Evolutionary conservation across 2,797 vertebrate species (phyloP), one percentile per base, ranked within the genome.

Genomic region (Cuculus canorus): DNA sequence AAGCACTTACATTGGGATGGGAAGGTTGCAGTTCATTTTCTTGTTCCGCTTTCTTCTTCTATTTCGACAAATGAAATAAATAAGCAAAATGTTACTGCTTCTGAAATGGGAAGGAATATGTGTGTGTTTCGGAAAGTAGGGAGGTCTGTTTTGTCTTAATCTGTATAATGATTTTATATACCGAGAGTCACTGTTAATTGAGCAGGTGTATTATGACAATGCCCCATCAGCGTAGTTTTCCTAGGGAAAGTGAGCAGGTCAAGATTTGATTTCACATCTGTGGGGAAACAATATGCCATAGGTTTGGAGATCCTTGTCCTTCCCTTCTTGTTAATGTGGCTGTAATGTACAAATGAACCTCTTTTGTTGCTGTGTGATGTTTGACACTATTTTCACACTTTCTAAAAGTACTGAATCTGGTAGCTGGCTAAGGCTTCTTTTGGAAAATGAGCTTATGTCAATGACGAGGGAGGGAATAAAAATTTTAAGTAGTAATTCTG

Each of bases 1-100:
- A 19, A 30, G 33, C 24, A 28, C 21, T 68, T 61, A 5, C 0
- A 2, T 1, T 33, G 59, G 12, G 24, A 6, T 64, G 18, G 25
- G 10, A 70, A 83, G 4, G 15, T 54, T 1, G 0, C 0, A 1
- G 9, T 81, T 83, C 56, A 30, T 37, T 22, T 66, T 77, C 41
- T 48, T 76, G 7, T 63, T 81, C 39, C 61, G 19, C 43, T 80
- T 17, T 82, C 33, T 77, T 64, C 6, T 17, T 52, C 59, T 37
- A 0, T 64, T 63, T 78, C 33, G 69, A 52, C n/a, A 88, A 90
- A 33, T 57, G 3, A 13, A 4, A 6, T 73, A 19, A 83, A 16
- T 71, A 57, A 71, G 10, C 3, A 15, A 53, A 50, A 9, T 23
- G 10, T 57, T 37, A 33, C 35, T 59, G 71, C 21, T 72, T 86